Conservation (phyloP, 1,140 invertebrate genomes). For the Sitobion miscanthi region DNA sequence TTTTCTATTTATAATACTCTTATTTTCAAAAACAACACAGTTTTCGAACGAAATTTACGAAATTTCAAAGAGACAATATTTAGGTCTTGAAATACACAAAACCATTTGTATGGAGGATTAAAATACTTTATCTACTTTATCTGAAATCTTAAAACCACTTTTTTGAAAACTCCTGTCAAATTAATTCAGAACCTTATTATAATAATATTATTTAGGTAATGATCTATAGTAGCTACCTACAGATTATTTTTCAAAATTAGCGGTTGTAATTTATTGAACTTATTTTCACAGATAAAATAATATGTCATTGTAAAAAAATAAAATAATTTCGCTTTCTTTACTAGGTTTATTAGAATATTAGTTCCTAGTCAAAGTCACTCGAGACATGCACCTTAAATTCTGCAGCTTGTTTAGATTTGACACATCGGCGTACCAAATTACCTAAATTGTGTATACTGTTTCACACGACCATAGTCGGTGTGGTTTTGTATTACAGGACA, state of each 20-base stretch:
- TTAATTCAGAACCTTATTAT: background rate
- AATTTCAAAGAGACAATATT: background rate
- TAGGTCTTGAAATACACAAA: background rate
- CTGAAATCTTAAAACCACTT: background rate
- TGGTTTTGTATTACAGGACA: background rate
- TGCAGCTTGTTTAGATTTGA: too few species aligned
- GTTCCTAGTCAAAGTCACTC: background rate
- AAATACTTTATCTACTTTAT: background rate
- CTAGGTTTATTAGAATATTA: background rate
- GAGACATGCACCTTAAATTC: too few species aligned
- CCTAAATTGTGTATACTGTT: background rate
- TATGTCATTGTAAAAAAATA: background rate
- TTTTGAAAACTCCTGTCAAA: background rate
- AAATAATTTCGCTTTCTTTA: background rate
- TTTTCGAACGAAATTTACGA: background rate
- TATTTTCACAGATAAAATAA: background rate
- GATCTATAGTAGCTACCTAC: too few species aligned
- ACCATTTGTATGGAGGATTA: background rate
- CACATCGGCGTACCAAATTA: too few species aligned
- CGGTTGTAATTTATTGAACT: background rate
- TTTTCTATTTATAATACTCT: too few species aligned
- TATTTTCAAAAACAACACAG: too few species aligned
- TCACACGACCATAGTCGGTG: background rate
- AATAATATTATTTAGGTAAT: too few species aligned
- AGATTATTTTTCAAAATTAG: background rate